Evolutionary conservation across 64 coral and sea anemone species (phyloP).

Genomic region (Montipora efflorescens): DNA sequence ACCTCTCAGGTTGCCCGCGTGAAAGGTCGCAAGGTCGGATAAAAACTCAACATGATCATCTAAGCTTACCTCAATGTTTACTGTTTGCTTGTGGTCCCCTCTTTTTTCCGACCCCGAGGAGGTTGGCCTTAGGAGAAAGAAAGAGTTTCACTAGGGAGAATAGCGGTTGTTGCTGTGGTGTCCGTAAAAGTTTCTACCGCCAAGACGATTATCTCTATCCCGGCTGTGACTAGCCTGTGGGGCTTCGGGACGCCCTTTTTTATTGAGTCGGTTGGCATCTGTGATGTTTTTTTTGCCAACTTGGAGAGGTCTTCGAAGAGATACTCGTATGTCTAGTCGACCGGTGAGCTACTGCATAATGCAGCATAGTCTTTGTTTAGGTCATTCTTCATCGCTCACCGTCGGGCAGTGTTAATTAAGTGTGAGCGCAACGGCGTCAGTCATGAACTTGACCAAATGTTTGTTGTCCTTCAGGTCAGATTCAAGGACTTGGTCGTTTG

Average conservation of each 20-base stretch:
- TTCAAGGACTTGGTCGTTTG: slow-evolving; percentile 34
- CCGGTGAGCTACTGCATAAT: slow-evolving; percentile 49
- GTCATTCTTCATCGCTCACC: slow-evolving; percentile 49
- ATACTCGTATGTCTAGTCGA: not conserved
- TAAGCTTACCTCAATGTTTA: slow-evolving; percentile 53
- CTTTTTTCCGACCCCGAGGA: slow-evolving; percentile 6
- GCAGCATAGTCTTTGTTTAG: slow-evolving; percentile 63
- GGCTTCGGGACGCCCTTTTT: slow-evolving; percentile 38
- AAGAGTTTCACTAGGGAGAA: slow-evolving; percentile 16
- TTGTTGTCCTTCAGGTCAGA: slow-evolving; percentile 51
- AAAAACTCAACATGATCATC: slow-evolving; percentile 49
- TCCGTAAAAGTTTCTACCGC: slow-evolving; percentile 12
- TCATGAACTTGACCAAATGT: slow-evolving; percentile 47
- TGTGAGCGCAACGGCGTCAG: slow-evolving; percentile 16
- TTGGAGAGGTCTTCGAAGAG: slow-evolving; percentile 68
- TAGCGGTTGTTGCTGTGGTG: slow-evolving; percentile 40
- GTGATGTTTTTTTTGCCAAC: slow-evolving; percentile 62
- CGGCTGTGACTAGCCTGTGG: not conserved
- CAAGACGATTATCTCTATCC: not conserved
- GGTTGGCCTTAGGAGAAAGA: slow-evolving; percentile 40
- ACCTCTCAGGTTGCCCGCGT: slow-evolving; percentile 57
- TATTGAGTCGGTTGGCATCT: slow-evolving; percentile 30
- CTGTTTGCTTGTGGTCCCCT: slow-evolving; percentile 36
- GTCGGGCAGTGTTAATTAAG: slow-evolving; percentile 31
- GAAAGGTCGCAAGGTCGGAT: slow-evolving; percentile 62